Conservation (phyloP, 2,113 vertebrate genomes). For the Daubentonia madagascariensis region DNA sequence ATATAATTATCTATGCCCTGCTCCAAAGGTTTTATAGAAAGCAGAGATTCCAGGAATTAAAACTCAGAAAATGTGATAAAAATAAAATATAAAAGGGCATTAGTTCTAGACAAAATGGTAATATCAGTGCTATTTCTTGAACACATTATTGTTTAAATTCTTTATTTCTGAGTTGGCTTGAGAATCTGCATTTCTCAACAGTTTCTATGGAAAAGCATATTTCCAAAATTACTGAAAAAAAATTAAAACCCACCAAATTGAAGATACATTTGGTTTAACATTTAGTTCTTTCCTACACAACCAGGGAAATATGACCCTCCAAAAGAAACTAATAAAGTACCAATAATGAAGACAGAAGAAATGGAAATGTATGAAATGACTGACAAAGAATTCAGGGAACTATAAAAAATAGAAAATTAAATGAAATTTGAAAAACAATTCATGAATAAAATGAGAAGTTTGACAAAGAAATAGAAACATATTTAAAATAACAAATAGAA, state of each 20-base stretch:
- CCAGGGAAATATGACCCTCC: too few relatives aligned
- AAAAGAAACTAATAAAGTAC: too few relatives aligned
- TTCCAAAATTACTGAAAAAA: not conserved
- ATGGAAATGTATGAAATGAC: too few relatives aligned
- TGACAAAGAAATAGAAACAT: too few relatives aligned
- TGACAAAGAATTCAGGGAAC: too few relatives aligned
- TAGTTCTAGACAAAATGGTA: not conserved
- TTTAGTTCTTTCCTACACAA: not conserved
- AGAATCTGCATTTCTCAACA: not conserved
- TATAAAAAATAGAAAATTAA: too few relatives aligned
- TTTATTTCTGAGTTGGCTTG: not conserved
- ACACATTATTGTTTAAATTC: not conserved
- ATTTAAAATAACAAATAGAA: too few relatives aligned
- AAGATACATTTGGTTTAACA: not conserved
- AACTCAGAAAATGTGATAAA: not conserved
- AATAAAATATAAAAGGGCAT: not conserved
- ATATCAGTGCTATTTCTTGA: not conserved
- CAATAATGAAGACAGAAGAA: too few relatives aligned
- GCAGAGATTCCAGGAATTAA: not conserved
- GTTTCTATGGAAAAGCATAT: not conserved
- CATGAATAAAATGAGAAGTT: too few relatives aligned
- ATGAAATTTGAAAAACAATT: too few relatives aligned
- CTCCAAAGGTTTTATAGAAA: not conserved
- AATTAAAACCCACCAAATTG: too few relatives aligned
- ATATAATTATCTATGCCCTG: not conserved